Evolutionary conservation across 2,113 vertebrate genomes (phyloP), one percentile per base, ranked within the genome.

Genomic region (Delphinapterus leucas): DNA sequence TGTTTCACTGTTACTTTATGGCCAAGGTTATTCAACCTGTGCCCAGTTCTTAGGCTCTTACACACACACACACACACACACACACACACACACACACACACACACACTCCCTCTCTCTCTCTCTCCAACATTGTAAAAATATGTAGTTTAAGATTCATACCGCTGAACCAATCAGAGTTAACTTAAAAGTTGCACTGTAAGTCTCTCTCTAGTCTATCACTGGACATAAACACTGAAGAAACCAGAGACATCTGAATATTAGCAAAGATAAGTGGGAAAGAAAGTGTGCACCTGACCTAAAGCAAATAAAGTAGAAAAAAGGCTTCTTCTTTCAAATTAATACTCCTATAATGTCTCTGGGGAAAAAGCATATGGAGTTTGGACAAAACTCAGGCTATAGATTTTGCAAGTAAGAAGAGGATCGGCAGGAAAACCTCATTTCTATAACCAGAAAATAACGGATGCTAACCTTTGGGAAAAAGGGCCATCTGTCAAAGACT

Each of bases 1-100:
- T 79, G 74, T 93, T 93, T 95, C 6, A 86, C 90, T 92, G 61
- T 96, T 68, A 87, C 80, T 97, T 98, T 92, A 76, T 68, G 76
- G 90, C 81, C 44, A 96, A 92, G 96, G 71, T 96, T 98, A 96
- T 14, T 97, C 84, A 97, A 91, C 88, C 74, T 97, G 85, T 90
- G 77, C 21, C 95, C 71, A 53, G 90, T 74, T 93, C 95, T 88
- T 77, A 55, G 76, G 73, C 80, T 88, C 38, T 82, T n/a, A 77
- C 53, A 28, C 67, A 88, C 10, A 10, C 17, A 83, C 10, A 7
- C 21, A 47, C 55, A 44, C 58, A 91, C 14, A 7, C 26, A 71
- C 63, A 38, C 71, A 81, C 9, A 1, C 36, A 10, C 17, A 83
- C 10, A 7, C 21, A 47, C 55, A 44, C 58, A 91, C 14, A 71